A percentile compares a stretch with the other conserved stretches of the same genome.
Evolutionary conservation across 1,140 invertebrate species (phyloP).

Genomic region (Ostrea edulis): DNA sequence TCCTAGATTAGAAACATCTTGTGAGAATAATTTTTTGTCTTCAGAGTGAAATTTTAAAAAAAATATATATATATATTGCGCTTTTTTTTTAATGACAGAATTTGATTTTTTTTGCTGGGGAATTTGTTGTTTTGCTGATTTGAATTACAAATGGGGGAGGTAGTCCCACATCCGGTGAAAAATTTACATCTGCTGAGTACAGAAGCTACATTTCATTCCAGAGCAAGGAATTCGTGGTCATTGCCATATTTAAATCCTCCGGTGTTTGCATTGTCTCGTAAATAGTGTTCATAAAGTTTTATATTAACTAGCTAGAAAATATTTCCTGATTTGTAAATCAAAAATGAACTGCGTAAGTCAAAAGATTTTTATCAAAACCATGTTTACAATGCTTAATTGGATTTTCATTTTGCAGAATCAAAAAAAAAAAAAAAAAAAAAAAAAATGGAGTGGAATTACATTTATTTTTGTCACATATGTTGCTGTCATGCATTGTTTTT

Average conservation of each 20-base stretch:
- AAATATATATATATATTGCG: background rate
- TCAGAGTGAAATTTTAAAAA: background rate
- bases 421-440: too few relatives aligned
- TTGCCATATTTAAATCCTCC: conserved; percentile 23
- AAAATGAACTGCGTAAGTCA: conserved; percentile 23
- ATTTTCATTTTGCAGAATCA: background rate
- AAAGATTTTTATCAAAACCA: background rate
- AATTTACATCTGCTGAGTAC: conserved; percentile 8
- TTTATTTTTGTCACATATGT: background rate
- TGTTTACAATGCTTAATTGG: conserved; percentile 2
- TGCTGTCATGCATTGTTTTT: conserved; percentile 28
- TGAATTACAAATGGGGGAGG: background rate
- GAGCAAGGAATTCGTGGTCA: background rate
- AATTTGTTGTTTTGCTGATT: background rate
- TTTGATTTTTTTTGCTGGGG: background rate
- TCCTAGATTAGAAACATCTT: background rate
- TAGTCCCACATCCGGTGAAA: background rate
- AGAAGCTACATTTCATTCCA: conserved; percentile 23
- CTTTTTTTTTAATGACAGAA: background rate
- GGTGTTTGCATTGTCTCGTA: conserved; percentile 1
- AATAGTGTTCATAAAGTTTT: conserved; percentile 3
- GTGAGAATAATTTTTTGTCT: background rate
- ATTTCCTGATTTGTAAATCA: background rate
- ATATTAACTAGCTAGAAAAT: conserved; percentile 5
- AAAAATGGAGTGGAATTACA: background rate